Base-by-base conservation (phyloP, 2,797 vertebrate species). In the Falco naumanni region DNA sequence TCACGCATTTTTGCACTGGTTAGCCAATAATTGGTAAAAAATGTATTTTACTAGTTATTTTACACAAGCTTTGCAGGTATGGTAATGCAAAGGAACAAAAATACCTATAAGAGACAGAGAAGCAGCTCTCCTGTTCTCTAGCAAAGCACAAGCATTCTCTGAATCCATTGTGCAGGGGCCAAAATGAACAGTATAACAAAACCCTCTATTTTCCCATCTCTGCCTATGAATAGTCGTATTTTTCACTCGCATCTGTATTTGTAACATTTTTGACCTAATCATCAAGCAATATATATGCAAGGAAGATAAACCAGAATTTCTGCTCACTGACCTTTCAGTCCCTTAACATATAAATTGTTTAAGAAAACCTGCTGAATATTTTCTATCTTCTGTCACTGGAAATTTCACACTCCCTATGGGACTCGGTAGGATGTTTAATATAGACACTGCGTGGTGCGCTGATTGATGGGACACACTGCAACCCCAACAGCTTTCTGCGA, bases 311-410 rank as follows among this genome's bases (percentile, higher is more conserved):
- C 71, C 34, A 88, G 50, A 43, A 41, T 89, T 96, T 83, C 81
- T 70, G 8, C 45, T 87, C 57, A 28, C 75, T 89, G 89, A 78
- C 65, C 86, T 87, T 94, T 77, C 43, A 74, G 71, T 85, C 69
- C 33, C 56, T 66, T 80, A 95, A 77, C 70, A 68, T 63, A 89
- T 57, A 70, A 89, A 90, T 87, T 69, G 86, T 84, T 93, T 84
- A 91, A 83, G 61, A 94, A 89, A 95, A 54, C 34, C 41, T 87
- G 54, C n/a, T 87, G 57, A 87, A 94, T 94, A 68, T 91, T 95
- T 92, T 87, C 90, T 80, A 71, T 78, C 71, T 78, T 87, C 47
- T 90, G 83, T 84, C 83, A 64, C 51, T 11, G 5, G 65, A 61
- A 87, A 89, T 90, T 75, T 93, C 70, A 66, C 0, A 3, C 64